Evolutionary conservation across 2,888 invertebrate genomes (phyloP).

Genomic region (Epinotia nisella): DNA sequence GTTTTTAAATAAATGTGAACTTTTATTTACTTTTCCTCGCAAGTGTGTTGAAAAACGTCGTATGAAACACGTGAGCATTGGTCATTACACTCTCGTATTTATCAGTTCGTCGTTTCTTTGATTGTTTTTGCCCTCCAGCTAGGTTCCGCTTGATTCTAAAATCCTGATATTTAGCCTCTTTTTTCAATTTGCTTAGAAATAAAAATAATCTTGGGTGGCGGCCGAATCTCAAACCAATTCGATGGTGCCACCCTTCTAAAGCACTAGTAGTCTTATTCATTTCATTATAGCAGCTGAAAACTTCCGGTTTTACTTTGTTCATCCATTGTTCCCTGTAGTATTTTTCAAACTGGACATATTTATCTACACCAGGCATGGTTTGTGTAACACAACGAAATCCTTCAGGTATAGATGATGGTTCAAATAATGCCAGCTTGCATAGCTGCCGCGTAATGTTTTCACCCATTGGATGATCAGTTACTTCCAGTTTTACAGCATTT

Average conservation of each 20-base stretch:
- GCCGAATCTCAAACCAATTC: neutral
- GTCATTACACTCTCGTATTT: no score
- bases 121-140: neutral
- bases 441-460: conserved; percentile 3
- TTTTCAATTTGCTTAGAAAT: conserved; percentile 2
- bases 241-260: neutral
- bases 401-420: neutral
- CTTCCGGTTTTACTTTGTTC: neutral
- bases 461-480: conserved; percentile 8
- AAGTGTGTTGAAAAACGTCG: no score
- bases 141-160: neutral
- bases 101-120: neutral
- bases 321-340: neutral
- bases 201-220: conserved; percentile 7
- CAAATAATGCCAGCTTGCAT: conserved; percentile 12
- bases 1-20: no score
- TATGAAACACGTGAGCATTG: no score
- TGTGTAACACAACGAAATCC: neutral
- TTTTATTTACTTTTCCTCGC: no score
- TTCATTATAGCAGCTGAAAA: neutral
- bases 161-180: conserved; percentile 1
- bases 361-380: neutral
- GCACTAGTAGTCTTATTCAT: neutral
- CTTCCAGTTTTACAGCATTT: conserved; percentile 8
- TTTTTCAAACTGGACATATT: neutral